Evolutionary conservation across 2,888 invertebrate genomes (phyloP).

Genomic region (Tetheella fluctuosa): DNA sequence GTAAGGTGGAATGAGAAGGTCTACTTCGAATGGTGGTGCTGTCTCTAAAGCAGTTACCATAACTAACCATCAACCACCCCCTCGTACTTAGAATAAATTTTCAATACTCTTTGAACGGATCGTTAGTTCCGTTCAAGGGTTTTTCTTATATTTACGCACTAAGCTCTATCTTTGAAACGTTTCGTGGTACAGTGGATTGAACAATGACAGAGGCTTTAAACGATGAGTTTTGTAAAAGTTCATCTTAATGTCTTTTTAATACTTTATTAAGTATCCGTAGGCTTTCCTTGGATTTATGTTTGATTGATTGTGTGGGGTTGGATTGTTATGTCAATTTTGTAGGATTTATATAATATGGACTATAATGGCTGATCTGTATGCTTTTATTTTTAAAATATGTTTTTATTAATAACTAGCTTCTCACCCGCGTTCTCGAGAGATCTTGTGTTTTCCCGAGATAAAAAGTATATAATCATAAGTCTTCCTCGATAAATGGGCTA

Average conservation of each 20-base stretch:
- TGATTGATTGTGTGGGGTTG: slow-evolving; percentile 50
- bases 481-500: too few relatives aligned
- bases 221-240: slow-evolving; percentile 49
- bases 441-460: too few relatives aligned
- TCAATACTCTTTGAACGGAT: slow-evolving; percentile 72
- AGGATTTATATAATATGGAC: neutral
- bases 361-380: too few relatives aligned
- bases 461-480: too few relatives aligned
- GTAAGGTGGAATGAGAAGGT: slow-evolving; percentile 27
- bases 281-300: slow-evolving; percentile 46
- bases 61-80: slow-evolving; percentile 75
- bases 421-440: too few relatives aligned
- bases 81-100: slow-evolving; percentile 81
- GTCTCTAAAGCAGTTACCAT: slow-evolving; percentile 61
- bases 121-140: slow-evolving; percentile 77
- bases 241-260: slow-evolving; percentile 75
- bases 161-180: slow-evolving; percentile 41
- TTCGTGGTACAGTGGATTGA: slow-evolving; percentile 27
- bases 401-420: too few relatives aligned
- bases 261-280: slow-evolving; percentile 55
- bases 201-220: slow-evolving; percentile 21
- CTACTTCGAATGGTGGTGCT: slow-evolving; percentile 47
- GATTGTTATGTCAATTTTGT: neutral
- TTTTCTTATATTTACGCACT: slow-evolving; percentile 57
- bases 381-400: too few relatives aligned